Percentiles rank a stretch among this genome's conserved stretches.
These are phyloP conservation scores for Brevimyrus niger DNA, from an alignment of 2,113 vertebrate genomes.

Conservation along the genomic window DNA sequence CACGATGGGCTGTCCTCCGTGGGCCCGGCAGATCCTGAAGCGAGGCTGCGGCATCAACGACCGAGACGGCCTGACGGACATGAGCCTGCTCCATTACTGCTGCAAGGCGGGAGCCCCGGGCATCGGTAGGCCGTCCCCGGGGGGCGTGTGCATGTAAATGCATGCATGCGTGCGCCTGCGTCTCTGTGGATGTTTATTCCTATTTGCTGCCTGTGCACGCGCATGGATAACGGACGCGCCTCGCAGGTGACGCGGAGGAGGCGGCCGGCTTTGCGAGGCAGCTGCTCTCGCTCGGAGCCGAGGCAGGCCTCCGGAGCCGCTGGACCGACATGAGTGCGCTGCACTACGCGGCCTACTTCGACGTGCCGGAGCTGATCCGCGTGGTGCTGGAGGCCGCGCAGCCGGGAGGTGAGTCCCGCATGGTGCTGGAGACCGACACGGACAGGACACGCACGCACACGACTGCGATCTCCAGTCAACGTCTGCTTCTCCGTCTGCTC, in stretches of 20 bases:
- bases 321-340: conserved; percentile 98
- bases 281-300: conserved; percentile 80
- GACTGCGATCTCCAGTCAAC: background rate
- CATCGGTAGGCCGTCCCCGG: conserved; percentile 69
- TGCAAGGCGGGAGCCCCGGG: conserved; percentile 95
- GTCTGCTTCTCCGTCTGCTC: background rate
- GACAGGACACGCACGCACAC: background rate
- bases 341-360: conserved; percentile 96
- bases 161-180: background rate
- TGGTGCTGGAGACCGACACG: background rate
- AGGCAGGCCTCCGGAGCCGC: conserved; percentile 80
- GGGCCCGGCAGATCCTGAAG: conserved; percentile 75
- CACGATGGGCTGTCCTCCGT: background rate
- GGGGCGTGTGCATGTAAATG: background rate
- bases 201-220: background rate
- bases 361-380: conserved; percentile 83
- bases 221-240: background rate
- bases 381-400: conserved; percentile 81
- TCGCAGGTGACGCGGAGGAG: conserved; percentile 78
- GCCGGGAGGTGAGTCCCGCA: conserved; percentile 73
- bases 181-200: background rate
- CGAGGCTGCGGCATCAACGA: conserved; percentile 92
- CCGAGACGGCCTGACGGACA: conserved; percentile 90
- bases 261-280: conserved; percentile 78
- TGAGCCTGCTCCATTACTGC: conserved; percentile 93